Base-by-base conservation (phyloP, 2,797 vertebrate genomes). In the Thamnophis elegans region DNA sequence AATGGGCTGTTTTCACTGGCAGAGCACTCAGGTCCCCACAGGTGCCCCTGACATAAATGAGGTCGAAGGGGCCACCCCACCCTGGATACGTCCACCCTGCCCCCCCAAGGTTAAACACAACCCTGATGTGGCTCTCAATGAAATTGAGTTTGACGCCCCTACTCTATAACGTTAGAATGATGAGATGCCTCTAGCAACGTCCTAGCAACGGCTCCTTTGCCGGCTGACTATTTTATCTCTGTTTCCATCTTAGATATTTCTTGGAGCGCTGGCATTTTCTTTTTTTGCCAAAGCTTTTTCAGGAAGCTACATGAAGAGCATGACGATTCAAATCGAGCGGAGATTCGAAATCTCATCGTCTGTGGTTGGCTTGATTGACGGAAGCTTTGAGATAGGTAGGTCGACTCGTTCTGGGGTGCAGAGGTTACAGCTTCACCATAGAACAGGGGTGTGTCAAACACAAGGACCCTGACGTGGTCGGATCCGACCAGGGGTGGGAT, bases 371-470 rank as follows among this genome's bases (percentile, higher is more conserved):
- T 97, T 99, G 91, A 99, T 99, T 93, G 99, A 99, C 13, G 98
- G 99, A 78, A 99, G 99, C 97, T 99, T 99, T 97, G 99, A 99
- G 98, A 98, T 99, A 88, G 99, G 99, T 99, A 97, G 89, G 95
- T 96, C 85, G 2, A 0, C 26, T 89, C 73, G 7, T 36, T 89
- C 68, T 51, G 25, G 9, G 18, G 26, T 22, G 53, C 28, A 32
- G 18, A 58, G 10, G 32, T 58, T 56, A 25, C 28, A 8, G 91
- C 68, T 89, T 4, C 1, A 0, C 42, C 55, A 28, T 62, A 62
- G 59, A 59, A 59, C 2, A 59, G 22, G 22, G 58, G n/a, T n/a
- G 22, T 25, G 58, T 56, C 55, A 56, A 56, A 18, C 16, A 18
- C 16, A 18, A 56, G 14, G 55, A 4, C 16, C 4, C 4, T 0